Conservation (phyloP, 2,113 vertebrate genomes). For the Anarrhichthys ocellatus region DNA sequence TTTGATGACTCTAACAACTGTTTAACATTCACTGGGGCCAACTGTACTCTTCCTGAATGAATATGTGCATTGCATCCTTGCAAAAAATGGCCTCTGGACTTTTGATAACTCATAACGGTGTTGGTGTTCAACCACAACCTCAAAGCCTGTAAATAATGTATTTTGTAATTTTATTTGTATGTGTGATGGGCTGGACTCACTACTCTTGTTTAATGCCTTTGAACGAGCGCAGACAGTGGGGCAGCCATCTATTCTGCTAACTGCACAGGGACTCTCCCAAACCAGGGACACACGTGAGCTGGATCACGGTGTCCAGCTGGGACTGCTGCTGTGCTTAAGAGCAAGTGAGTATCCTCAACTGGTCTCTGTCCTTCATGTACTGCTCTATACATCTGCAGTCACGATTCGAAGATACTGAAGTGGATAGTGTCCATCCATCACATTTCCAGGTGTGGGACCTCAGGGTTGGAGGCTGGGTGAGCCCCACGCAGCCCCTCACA, state of each 20-base stretch:
- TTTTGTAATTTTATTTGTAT: slow-evolving; percentile 14
- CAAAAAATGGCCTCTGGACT: not conserved
- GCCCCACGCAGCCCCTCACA: slow-evolving; percentile 15
- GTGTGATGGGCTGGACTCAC: slow-evolving; percentile 33
- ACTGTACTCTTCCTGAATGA: not conserved
- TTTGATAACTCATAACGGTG: not conserved
- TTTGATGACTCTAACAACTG: slow-evolving; percentile 7
- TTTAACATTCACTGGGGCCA: not conserved
- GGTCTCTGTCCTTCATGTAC: not conserved
- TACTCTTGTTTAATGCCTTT: slow-evolving; percentile 14
- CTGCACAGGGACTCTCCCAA: slow-evolving; percentile 27
- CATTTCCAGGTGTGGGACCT: slow-evolving; percentile 58
- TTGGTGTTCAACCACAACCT: not conserved
- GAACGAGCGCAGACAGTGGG: slow-evolving; percentile 37
- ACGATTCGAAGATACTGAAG: not conserved
- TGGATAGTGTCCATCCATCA: slow-evolving; percentile 41
- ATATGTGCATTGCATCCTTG: slow-evolving; percentile 10
- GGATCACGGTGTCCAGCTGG: not conserved
- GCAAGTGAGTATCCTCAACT: slow-evolving; percentile 30
- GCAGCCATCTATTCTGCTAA: slow-evolving; percentile 14
- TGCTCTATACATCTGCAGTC: not conserved
- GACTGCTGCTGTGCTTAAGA: slow-evolving; percentile 18
- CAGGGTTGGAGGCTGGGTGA: slow-evolving; percentile 24
- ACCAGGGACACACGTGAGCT: slow-evolving; percentile 12
- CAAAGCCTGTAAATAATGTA: slow-evolving; percentile 63